phyloP scores from a whole-genome alignment of 2,888 invertebrate genomes.

The Oasisia sp. region DNA sequence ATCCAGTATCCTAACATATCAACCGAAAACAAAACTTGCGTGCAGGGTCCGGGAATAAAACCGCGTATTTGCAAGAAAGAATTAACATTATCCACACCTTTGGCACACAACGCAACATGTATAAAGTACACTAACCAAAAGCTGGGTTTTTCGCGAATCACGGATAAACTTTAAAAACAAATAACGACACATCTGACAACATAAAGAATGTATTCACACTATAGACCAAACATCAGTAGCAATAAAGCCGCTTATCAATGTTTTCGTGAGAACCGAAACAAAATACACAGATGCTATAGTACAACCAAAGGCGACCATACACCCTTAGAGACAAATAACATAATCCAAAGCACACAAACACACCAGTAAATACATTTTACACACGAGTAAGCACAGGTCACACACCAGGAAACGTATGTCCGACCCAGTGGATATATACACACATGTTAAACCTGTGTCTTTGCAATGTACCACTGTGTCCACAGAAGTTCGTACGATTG shows the following conservation, averaged over 20 bases:
- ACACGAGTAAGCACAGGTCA: not conserved
- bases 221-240: not conserved
- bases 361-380: not conserved
- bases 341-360: not conserved
- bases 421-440: too few species aligned
- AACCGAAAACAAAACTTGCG: not conserved
- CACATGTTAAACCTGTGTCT: not conserved
- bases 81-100: not conserved
- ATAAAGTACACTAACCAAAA: not conserved
- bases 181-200: not conserved
- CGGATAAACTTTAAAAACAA: not conserved
- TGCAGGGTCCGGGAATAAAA: not conserved
- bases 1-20: not conserved
- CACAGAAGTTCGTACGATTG: not conserved
- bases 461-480: not conserved
- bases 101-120: not conserved
- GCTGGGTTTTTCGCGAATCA: not conserved
- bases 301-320: not conserved
- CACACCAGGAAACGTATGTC: not conserved
- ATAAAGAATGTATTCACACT: not conserved
- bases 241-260: not conserved
- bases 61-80: not conserved
- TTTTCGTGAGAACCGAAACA: not conserved
- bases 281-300: not conserved
- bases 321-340: not conserved